Base-by-base conservation (phyloP, 2,113 vertebrate species). In the Panurus biarmicus region DNA sequence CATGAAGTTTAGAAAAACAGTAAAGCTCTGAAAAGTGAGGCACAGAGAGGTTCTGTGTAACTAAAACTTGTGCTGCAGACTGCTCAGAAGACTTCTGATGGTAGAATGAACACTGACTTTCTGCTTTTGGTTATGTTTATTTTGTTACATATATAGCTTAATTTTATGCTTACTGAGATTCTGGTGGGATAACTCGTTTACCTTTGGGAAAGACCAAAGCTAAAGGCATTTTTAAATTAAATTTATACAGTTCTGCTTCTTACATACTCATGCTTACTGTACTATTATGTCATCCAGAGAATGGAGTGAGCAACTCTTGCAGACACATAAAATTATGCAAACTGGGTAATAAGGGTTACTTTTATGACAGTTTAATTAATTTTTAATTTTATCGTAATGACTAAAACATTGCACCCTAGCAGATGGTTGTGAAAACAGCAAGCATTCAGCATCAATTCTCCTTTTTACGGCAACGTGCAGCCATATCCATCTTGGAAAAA, bases 391-490 rank as follows among this genome's bases (percentile, higher is more conserved):
- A 71, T 57, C 53, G 31, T 60, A 70, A 94, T 33, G 50, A 74
- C 61, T 71, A 64, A 62, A 87, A 38, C 78, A 87, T 70, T 38
- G 53, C 23, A 70, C 60, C 29, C 36, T 86, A 95, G 64, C 93
- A 95, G 86, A 92, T 84, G 85, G 78, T n/a, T 74, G n/a, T 76
- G 62, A 83, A 93, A 87, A 38, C 50, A 85, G 62, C 33, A 83
- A 92, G 44, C 48, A 36, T 56, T 87, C 71, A 95, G 78, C 42
- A 72, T 56, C 70, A 62, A 26, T 51, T 88, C 47, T 74, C 38
- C 20, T 88, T 87, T 93, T 76, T 45, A 87, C 31, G 53, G 82
- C 53, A 60, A 42, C 12, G 14, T 38, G 53, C 40, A 67, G 72
- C 65, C 26, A 38, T 20, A 70, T 60, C 29, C 38, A 70, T 42